Conservation (phyloP, 2,888 invertebrate species). For the Apotomis turbidana region DNA sequence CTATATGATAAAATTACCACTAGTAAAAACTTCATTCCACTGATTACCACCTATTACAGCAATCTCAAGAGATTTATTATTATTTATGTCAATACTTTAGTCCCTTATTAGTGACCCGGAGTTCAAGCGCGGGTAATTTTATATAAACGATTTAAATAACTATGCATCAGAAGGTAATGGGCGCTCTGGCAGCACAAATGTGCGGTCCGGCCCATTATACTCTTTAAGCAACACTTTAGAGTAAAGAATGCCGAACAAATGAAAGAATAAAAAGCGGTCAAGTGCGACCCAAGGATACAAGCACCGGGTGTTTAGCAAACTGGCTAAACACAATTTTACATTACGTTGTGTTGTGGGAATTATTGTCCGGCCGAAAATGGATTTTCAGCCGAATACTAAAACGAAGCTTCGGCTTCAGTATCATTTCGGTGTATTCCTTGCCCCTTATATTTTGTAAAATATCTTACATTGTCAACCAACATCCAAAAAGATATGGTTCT, state of each 20-base stretch:
- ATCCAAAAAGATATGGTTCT: too few relatives aligned
- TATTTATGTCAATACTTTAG: conserved; percentile 15
- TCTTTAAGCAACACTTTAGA: conserved; percentile 32
- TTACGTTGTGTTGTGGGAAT: too few relatives aligned
- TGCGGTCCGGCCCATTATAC: conserved; percentile 25
- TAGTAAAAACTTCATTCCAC: too few relatives aligned
- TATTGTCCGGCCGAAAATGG: too few relatives aligned
- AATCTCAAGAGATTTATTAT: not conserved
- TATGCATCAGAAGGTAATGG: conserved; percentile 31
- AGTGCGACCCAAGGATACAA: not conserved
- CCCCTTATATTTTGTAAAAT: too few relatives aligned
- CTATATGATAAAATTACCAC: too few relatives aligned
- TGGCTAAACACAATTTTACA: too few relatives aligned
- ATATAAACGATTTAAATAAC: conserved; percentile 26
- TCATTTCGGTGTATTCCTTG: too few relatives aligned
- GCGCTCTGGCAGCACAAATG: conserved; percentile 24
- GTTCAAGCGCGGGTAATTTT: conserved; percentile 16
- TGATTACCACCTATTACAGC: not conserved
- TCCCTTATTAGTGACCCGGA: conserved; percentile 7
- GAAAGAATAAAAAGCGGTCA: conserved; percentile 26
- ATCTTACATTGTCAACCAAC: too few relatives aligned
- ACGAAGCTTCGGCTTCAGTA: too few relatives aligned
- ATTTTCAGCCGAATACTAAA: too few relatives aligned
- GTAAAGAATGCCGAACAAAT: conserved; percentile 28
- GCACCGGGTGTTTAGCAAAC: too few relatives aligned